A percentile compares a stretch with the other conserved stretches of the same genome.
phyloP scores from a whole-genome alignment of 2,888 invertebrate species.

The Tuta absoluta region DNA sequence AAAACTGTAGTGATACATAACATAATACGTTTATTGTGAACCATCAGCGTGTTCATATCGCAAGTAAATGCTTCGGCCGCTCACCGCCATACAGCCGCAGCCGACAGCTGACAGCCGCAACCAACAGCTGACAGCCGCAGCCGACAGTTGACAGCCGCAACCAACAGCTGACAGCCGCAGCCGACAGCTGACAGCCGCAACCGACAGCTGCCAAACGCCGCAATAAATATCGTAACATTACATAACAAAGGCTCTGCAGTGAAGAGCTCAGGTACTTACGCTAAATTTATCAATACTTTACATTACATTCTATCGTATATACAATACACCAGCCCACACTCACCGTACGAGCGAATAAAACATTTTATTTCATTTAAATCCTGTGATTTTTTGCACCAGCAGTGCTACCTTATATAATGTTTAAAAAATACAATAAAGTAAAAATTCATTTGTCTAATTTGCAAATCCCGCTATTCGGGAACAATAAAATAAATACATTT shows the following conservation, averaged over 20 bases:
- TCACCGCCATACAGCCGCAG: no score
- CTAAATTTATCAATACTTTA: slow-evolving; percentile 41
- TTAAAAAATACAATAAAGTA: background rate
- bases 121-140: no score
- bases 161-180: no score
- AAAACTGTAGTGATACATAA: background rate
- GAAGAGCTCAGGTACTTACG: slow-evolving; percentile 60
- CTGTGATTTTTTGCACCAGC: background rate
- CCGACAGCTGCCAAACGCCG: background rate
- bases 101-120: no score
- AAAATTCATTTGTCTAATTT: no score
- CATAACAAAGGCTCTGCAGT: slow-evolving; percentile 25
- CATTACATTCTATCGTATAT: background rate
- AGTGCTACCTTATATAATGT: background rate
- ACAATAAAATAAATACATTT: background rate
- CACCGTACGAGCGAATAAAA: background rate
- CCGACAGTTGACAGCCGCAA: background rate
- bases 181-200: background rate
- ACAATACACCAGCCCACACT: background rate
- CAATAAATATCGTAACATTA: slow-evolving; percentile 11
- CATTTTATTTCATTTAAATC: background rate
- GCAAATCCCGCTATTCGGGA: background rate
- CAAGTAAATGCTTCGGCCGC: slow-evolving; percentile 27
- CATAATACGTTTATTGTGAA: slow-evolving; percentile 10
- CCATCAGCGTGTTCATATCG: background rate